Conservation (phyloP, 2,888 invertebrate species). For the Campoplex capitator region DNA sequence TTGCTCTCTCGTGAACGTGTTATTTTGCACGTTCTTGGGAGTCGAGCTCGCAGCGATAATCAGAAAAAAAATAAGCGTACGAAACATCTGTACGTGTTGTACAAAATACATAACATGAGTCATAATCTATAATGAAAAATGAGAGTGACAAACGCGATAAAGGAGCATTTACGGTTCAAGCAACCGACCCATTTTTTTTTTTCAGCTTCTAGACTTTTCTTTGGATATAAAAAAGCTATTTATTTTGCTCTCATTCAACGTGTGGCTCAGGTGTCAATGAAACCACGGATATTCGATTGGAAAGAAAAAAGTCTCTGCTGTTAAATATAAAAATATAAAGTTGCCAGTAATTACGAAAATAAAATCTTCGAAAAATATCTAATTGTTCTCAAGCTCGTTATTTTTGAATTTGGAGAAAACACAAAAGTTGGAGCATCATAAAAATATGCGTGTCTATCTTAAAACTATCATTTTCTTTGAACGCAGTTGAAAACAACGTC, state of each 20-base stretch:
- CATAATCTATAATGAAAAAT: conserved; percentile 30
- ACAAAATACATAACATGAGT: conserved; percentile 16
- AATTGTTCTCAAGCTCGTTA: neutral
- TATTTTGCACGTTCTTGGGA: conserved; percentile 14
- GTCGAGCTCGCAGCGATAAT: neutral
- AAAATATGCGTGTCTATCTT: neutral
- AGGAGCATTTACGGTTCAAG: conserved; percentile 1
- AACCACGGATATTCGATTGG: neutral
- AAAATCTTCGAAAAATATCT: neutral
- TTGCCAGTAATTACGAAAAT: neutral
- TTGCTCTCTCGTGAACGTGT: neutral
- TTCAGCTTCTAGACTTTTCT: neutral
- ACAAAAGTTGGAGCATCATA: neutral
- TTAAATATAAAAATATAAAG: neutral
- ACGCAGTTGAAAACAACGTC: neutral
- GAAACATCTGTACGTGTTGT: conserved; percentile 18
- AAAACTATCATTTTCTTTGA: neutral
- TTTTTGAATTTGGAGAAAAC: neutral
- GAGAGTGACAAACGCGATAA: conserved; percentile 24
- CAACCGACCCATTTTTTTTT: neutral
- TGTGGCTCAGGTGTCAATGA: too few relatives aligned
- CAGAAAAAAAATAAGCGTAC: neutral
- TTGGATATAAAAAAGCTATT: neutral
- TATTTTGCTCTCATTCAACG: neutral
- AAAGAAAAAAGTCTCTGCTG: neutral